A percentile compares a stretch with the other conserved stretches of the same genome.
Conservation (phyloP, 2,797 vertebrate species). For the Dermochelys coriacea region DNA sequence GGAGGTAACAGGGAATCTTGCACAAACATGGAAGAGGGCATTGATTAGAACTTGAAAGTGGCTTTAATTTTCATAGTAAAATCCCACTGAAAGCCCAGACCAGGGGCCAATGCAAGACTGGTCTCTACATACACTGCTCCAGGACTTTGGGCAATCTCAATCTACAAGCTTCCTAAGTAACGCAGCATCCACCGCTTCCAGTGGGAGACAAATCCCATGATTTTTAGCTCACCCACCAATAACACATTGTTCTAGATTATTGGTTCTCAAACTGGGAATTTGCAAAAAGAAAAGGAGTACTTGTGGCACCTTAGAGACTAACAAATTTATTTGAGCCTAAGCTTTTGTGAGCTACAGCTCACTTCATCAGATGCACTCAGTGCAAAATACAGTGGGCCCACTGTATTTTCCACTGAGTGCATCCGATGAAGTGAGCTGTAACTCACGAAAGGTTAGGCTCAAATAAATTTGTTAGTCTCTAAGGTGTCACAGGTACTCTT, state of each 20-base stretch:
- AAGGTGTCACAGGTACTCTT: too few species aligned
- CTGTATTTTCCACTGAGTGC: too few species aligned
- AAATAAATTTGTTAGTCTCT: too few species aligned
- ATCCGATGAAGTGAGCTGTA: too few species aligned
- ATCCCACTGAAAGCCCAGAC: not conserved
- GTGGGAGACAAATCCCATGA: not conserved
- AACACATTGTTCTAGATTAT: not conserved
- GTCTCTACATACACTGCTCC: not conserved
- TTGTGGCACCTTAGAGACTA: too few species aligned
- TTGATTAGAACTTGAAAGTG: not conserved
- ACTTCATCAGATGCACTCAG: too few species aligned
- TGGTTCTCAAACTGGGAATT: too few species aligned
- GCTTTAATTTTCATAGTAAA: not conserved
- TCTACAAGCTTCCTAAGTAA: not conserved
- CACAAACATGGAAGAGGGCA: not conserved
- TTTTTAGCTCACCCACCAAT: not conserved
- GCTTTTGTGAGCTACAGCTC: too few species aligned
- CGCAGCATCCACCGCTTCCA: accelerated
- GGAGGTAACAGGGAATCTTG: not conserved
- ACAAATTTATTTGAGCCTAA: too few species aligned
- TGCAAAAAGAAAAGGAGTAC: too few species aligned
- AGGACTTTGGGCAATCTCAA: not conserved
- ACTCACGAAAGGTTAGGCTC: too few species aligned
- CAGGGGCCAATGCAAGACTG: not conserved
- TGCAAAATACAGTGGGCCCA: too few species aligned